Evolutionary conservation across 2,888 invertebrate species (phyloP), one percentile per base, ranked within the genome.

Genomic region (Leptopilina myrica): DNA sequence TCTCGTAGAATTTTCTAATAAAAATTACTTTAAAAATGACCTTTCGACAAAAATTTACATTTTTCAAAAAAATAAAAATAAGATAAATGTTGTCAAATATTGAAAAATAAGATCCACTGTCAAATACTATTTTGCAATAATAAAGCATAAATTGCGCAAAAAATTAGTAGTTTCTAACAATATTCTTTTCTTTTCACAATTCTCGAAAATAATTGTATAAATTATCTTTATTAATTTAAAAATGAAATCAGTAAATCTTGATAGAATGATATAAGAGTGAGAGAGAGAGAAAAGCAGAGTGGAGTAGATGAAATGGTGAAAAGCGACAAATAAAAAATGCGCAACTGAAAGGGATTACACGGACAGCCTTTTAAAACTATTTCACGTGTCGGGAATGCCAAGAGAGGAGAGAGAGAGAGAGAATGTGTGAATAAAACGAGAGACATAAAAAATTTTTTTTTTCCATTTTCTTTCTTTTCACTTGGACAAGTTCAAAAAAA

Each of bases 341-440:
- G 62, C 62, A 20, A 20, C 15, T 62, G 62, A 62, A 49, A 62
- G 62, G 20, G 62, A 62, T 62, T 62, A 62, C 62, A 62, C 62
- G 62, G 62, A 20, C 62, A 62, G 62, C 62, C 62, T 62, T 62
- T 62, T 62, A 62, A 62, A 62, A 62, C 15, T 62, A 62, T 62
- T 62, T 62, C 62, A 62, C 62, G 62, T 62, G 62, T 62, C 62
- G 62, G 9, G 62, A 62, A 62, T 62, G 62, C 62, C 62, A 62
- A 62, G 62, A 62, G 33, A 33, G 5, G 33, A 33, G 33, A 33
- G 33, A 4, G 33, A 33, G 33, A 33, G 33, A 33, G 33, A 33
- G 33, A 33, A 62, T 62, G 62, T 62, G 62, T 62, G 62, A 62
- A 62, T 62, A 62, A 62, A 62, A 20, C 62, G 62, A 9, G 20